These are phyloP conservation scores for Taurulus bubalis DNA, from an alignment of 2,113 vertebrate species.

Conservation along the genomic window DNA sequence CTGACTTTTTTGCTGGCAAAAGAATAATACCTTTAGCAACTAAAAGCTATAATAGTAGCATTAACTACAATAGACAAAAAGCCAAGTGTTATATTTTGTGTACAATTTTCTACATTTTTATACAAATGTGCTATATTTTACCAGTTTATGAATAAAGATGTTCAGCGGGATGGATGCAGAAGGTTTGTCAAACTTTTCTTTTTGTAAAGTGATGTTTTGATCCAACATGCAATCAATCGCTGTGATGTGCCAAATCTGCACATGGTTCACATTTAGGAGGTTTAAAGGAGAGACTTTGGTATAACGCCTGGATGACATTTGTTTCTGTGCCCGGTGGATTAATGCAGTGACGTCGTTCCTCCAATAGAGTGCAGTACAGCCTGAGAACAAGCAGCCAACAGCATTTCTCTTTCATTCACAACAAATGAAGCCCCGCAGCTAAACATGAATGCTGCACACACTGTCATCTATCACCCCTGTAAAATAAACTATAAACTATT, in stretches of 20 bases:
- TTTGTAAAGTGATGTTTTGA: background rate
- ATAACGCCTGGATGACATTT: background rate
- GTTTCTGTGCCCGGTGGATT: background rate
- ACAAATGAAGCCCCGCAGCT: background rate
- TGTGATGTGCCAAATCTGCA: background rate
- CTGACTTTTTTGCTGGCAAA: conserved; percentile 88
- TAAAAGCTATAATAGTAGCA: conserved; percentile 80
- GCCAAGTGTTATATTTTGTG: conserved; percentile 87
- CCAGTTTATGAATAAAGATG: conserved; percentile 86
- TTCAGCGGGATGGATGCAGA: conserved; percentile 78
- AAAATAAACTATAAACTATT: background rate
- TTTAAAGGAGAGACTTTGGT: background rate
- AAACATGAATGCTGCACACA: background rate
- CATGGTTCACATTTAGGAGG: background rate
- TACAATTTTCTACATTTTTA: conserved; percentile 88
- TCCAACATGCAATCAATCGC: background rate
- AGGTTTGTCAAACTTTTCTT: conserved; percentile 38
- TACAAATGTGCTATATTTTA: conserved; percentile 89
- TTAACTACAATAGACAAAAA: conserved; percentile 84
- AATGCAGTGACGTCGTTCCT: conserved; percentile 32
- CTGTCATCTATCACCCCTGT: background rate
- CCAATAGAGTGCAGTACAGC: conserved; percentile 72
- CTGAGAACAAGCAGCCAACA: conserved; percentile 4
- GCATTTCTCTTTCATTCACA: conserved; percentile 20
- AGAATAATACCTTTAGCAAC: conserved; percentile 83